These are phyloP conservation scores for Gnathonemus longibarbis DNA, from an alignment of 2,113 vertebrate genomes.

Conservation along the genomic window DNA sequence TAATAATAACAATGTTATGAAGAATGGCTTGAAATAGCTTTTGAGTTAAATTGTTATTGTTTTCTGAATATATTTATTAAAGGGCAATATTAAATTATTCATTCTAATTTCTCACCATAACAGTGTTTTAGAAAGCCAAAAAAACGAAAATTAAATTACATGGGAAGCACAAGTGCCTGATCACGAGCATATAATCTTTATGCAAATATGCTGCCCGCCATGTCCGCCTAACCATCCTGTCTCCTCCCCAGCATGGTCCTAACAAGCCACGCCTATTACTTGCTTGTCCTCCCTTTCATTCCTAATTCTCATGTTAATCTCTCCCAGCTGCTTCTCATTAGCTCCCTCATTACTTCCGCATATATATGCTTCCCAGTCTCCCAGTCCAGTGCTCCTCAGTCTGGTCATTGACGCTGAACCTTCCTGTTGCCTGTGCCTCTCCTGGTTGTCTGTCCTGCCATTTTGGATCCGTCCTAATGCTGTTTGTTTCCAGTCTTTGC, in stretches of 20 bases:
- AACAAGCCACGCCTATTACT: background rate
- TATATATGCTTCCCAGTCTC: background rate
- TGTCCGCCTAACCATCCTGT: background rate
- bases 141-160: background rate
- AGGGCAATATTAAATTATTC: background rate
- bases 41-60: background rate
- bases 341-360: background rate
- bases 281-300: background rate
- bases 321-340: background rate
- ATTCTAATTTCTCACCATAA: background rate
- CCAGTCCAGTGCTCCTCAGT: background rate
- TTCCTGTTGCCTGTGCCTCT: background rate
- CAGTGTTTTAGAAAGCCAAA: background rate
- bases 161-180: background rate
- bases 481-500: background rate
- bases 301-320: background rate
- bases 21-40: background rate
- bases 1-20: background rate
- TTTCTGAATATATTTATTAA: background rate
- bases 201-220: background rate
- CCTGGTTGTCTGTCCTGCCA: background rate
- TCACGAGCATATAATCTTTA: background rate
- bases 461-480: background rate
- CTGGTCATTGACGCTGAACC: background rate
- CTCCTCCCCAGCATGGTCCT: background rate